Percentiles rank a stretch among this genome's conserved stretches.
Conservation (phyloP, 53 echinoderm and acorn worm genomes). For the Henricia sp. region DNA sequence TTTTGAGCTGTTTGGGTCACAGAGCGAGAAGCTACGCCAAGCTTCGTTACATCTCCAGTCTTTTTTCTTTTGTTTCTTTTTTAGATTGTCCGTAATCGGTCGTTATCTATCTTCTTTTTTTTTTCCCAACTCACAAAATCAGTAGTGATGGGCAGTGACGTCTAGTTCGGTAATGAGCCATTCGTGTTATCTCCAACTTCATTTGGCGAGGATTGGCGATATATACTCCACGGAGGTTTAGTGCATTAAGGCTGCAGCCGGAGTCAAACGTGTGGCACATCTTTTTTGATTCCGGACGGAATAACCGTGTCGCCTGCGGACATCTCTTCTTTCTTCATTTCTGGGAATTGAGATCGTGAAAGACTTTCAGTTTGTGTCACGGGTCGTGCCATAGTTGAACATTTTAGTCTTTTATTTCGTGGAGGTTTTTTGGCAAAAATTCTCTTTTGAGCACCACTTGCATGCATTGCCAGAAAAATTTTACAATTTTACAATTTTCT, state of each 20-base stretch:
- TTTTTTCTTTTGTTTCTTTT: neutral
- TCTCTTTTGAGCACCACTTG: too few relatives aligned
- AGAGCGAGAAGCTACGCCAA: too few relatives aligned
- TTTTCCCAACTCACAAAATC: neutral
- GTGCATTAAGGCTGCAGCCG: neutral
- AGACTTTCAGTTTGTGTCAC: too few relatives aligned
- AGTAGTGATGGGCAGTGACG: neutral
- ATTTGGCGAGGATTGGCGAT: neutral
- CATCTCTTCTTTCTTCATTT: conserved; percentile 6
- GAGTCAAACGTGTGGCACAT: neutral
- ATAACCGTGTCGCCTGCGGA: neutral
- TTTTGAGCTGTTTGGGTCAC: too few relatives aligned
- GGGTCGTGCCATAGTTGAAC: too few relatives aligned
- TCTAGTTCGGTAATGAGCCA: neutral
- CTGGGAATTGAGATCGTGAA: neutral
- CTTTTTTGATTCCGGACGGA: neutral
- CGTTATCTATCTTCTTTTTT: neutral
- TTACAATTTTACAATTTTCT: too few relatives aligned
- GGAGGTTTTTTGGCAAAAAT: too few relatives aligned
- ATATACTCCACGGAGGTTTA: neutral
- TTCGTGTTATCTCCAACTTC: neutral
- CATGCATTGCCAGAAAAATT: too few relatives aligned
- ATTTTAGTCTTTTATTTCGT: too few relatives aligned
- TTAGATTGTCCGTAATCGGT: neutral
- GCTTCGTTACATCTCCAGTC: neutral